Percentiles rank a stretch among this genome's conserved stretches.
Conservation (phyloP, 2,797 vertebrate genomes). For the Sylvilagus floridanus region DNA sequence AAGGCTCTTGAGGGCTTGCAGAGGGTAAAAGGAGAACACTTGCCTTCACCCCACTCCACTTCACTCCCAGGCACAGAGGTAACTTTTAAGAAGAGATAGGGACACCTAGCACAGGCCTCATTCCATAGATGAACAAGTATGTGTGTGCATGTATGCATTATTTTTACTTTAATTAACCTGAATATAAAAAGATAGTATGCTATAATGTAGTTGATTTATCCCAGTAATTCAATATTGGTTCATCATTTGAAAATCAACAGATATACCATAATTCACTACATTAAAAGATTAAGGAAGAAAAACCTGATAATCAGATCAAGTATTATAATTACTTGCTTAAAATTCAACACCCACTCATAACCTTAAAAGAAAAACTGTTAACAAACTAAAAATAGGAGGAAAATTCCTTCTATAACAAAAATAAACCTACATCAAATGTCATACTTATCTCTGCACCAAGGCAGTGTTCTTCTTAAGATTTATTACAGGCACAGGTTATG, state of each 20-base stretch:
- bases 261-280: background rate
- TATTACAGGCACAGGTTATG: background rate
- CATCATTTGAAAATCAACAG: background rate
- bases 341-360: background rate
- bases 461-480: background rate
- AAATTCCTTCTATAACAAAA: background rate
- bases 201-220: background rate
- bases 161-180: no score
- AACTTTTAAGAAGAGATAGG: no score
- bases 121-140: no score
- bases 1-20: no score
- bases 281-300: conserved; percentile 23
- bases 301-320: background rate
- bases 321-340: background rate
- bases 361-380: background rate
- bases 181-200: background rate
- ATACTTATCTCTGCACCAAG: background rate
- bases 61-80: no score
- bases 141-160: no score
- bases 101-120: no score
- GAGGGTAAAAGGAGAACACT: no score
- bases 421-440: background rate
- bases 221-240: background rate
- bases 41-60: no score
- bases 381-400: background rate